Evolutionary conservation across 64 coral and sea anemone species (phyloP).

Genomic region (Actinia tenebrosa): DNA sequence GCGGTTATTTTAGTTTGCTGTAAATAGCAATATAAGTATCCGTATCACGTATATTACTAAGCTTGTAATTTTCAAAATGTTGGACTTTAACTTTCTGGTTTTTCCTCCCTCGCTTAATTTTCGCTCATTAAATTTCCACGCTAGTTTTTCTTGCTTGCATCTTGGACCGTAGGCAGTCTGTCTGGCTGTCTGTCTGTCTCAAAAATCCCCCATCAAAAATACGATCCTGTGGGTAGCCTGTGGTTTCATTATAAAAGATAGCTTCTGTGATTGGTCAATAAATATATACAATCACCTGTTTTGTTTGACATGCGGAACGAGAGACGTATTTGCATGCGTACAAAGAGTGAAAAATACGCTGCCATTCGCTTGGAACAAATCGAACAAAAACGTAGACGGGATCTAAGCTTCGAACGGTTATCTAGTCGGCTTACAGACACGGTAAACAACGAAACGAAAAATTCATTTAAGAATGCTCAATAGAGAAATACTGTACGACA

Average conservation of each 20-base stretch:
- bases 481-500: neutral
- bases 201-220: neutral
- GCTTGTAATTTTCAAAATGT: too few species aligned
- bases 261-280: neutral
- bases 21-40: too few species aligned
- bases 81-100: too few species aligned
- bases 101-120: too few species aligned
- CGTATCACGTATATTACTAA: too few species aligned
- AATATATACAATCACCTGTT: neutral
- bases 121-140: too few species aligned
- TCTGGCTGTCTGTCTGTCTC: neutral
- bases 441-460: neutral
- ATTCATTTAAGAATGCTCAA: neutral
- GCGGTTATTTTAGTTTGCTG: too few species aligned
- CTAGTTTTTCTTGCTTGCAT: too few species aligned
- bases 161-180: neutral
- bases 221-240: neutral
- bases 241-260: neutral
- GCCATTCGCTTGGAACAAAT: neutral
- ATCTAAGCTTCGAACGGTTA: neutral
- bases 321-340: neutral
- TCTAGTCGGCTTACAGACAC: neutral
- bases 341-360: neutral
- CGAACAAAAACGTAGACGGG: constrained; percentile 1
- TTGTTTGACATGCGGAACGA: neutral